Base-by-base conservation (phyloP, 2,113 vertebrate genomes). In the Cricetomys ansorgei region DNA sequence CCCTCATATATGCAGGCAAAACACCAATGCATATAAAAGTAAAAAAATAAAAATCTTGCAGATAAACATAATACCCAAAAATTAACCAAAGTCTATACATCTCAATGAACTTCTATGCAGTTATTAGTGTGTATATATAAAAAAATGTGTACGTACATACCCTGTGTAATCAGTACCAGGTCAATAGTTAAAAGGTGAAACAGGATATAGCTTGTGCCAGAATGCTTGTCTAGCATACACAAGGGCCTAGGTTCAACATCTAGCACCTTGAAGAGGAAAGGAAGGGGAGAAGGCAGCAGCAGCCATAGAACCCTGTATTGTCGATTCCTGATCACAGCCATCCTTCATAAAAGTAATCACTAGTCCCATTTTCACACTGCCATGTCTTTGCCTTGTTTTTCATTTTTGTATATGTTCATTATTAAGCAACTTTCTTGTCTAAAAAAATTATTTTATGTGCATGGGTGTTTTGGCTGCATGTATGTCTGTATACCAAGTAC, bases 111-210 rank as follows among this genome's bases (percentile, higher is more conserved):
- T n/a, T 72, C 70, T 70, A 81, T 40, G 29, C 27, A 62, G 29
- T 48, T 85, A 65, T 34, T 21, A 95, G 8, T 64, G 57, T 94
- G 16, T 85, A 64, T 29, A 70, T 43, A 90, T 19, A 31, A 6
- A 62, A 15, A 64, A 0, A 31, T 12, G 4, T 34, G 17, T n/a
- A n/a, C 0, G 9, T 48, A 15, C 4, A 65, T 7, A 59, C 29
- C 23, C 59, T n/a, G n/a, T 31, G 19, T 34, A 55, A 37, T 43
- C 45, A 65, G 59, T 23, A 29, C 23, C 40, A 59, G 57, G 57
- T 16, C n/a, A 50, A 31, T 13, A 67, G 64, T 29, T 1, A 43
- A n/a, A 75, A 45, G 12, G 64, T n/a, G 55, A 40, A 37, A 55
- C 29, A 69, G 64, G 43, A 17, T 25, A 48, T 7, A 21, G 45